A percentile compares a stretch with the other conserved stretches of the same genome.
These are phyloP conservation scores for Mesitornis unicolor DNA, from an alignment of 2,113 vertebrate species.

Conservation along the genomic window DNA sequence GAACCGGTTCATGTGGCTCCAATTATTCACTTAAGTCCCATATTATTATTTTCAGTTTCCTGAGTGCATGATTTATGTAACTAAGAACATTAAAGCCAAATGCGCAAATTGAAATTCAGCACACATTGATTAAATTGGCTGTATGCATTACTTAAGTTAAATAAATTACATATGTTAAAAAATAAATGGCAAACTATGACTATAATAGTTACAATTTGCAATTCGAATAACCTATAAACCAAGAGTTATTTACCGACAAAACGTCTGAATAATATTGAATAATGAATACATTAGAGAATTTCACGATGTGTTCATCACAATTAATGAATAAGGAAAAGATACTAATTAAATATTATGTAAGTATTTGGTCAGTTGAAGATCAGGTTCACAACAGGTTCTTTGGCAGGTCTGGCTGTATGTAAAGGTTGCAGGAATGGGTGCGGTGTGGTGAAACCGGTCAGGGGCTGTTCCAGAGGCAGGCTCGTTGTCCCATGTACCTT, in stretches of 20 bases:
- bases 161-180: slow-evolving; percentile 51
- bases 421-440: background rate
- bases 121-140: slow-evolving; percentile 55
- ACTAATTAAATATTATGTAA: background rate
- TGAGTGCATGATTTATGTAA: slow-evolving; percentile 13
- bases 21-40: background rate
- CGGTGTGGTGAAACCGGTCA: background rate
- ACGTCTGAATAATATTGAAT: slow-evolving; percentile 52
- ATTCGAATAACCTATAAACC: slow-evolving; percentile 43
- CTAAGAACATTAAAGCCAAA: slow-evolving; percentile 9
- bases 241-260: slow-evolving; percentile 53
- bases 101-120: background rate
- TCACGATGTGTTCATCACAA: slow-evolving; percentile 3
- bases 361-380: background rate
- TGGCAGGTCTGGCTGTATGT: background rate
- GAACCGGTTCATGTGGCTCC: background rate
- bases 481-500: background rate
- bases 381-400: background rate
- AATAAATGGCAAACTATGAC: background rate
- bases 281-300: slow-evolving; percentile 46
- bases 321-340: slow-evolving; percentile 3
- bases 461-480: background rate
- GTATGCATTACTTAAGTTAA: slow-evolving; percentile 55
- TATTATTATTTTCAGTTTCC: slow-evolving; percentile 18
- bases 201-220: slow-evolving; percentile 57